Conservation (phyloP, 2,888 invertebrate genomes). For the Barypeithes pellucidus region DNA sequence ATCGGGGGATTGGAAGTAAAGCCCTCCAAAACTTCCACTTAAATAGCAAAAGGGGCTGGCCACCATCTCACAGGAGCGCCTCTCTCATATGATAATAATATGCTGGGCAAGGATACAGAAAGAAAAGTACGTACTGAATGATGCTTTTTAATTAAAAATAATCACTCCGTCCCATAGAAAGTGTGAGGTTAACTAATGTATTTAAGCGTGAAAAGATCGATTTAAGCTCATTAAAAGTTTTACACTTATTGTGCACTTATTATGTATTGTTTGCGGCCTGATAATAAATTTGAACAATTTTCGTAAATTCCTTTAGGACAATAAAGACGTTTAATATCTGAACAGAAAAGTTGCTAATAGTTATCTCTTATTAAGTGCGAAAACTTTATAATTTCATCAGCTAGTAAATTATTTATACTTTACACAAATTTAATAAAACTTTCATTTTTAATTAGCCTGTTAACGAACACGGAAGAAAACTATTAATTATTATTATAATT, state of each 20-base stretch:
- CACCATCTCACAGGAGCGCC: no score
- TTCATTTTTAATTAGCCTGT: no score
- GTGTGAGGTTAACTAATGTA: neutral
- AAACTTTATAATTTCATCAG: constrained; percentile 17
- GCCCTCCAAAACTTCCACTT: no score
- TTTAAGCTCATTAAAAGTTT: constrained; percentile 21
- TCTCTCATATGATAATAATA: no score
- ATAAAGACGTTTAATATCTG: constrained; percentile 15
- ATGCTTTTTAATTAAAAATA: no score
- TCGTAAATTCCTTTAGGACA: constrained; percentile 10
- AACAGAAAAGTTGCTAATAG: constrained; percentile 8
- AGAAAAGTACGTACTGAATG: no score
- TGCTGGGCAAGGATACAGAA: no score
- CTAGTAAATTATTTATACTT: constrained; percentile 3
- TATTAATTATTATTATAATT: no score
- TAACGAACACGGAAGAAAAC: no score
- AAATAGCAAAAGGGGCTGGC: no score
- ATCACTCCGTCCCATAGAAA: neutral
- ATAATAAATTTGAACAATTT: constrained; percentile 18
- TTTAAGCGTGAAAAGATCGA: neutral
- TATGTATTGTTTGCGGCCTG: neutral
- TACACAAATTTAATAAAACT: neutral
- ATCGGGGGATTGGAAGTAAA: no score
- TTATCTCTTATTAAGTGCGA: constrained; percentile 19
- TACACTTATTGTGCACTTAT: constrained; percentile 24